Evolutionary conservation across 2,113 vertebrate genomes (phyloP), one percentile per base, ranked within the genome.

Genomic region (Bettongia penicillata): DNA sequence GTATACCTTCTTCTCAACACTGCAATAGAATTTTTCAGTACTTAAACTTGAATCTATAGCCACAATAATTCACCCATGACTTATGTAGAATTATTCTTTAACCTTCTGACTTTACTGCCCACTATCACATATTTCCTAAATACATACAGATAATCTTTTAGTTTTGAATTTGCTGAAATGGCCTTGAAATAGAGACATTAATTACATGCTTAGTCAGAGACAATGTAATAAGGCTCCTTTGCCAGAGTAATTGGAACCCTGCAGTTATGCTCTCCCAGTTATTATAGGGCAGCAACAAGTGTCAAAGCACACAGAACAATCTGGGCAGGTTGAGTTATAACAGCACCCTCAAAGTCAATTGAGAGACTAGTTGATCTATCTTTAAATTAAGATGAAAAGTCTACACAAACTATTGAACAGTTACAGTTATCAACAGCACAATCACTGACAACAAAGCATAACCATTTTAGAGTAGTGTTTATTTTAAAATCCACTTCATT

Each of bases 91-190:
- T 28, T 91, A 50, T 52, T 61, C 49, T 25, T 52, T 26, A 93
- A 55, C 57, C n/a, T 43, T 91, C 28, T 26, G 47, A 68, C 0
- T 3, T 77, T 37, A 26, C 37, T 95, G 37, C 53, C 49, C 61
- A 51, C 23, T 53, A 14, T 95, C 47, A 51, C 3, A 53, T 37
- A 48, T 51, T 92, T 53, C 14, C 77, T 92, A 91, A 91, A 91
- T 84, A 91, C 24, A 55, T 53, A 93, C 31, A 49, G 55, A 94
- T 77, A 52, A 14, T 91, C 57, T 95, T 90, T 93, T 84, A 6
- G n/a, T 94, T 98, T 92, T 97, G 95, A 97, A 96, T 96, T 92
- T 96, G 93, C 51, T 95, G 95, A 97, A 97, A 96, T 96, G 91
- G 93, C 52, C 94, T 95, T 94, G 92, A 97, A 96, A 97, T 95